Conservation (phyloP, 2,888 invertebrate species). For the Tillus elongatus region DNA sequence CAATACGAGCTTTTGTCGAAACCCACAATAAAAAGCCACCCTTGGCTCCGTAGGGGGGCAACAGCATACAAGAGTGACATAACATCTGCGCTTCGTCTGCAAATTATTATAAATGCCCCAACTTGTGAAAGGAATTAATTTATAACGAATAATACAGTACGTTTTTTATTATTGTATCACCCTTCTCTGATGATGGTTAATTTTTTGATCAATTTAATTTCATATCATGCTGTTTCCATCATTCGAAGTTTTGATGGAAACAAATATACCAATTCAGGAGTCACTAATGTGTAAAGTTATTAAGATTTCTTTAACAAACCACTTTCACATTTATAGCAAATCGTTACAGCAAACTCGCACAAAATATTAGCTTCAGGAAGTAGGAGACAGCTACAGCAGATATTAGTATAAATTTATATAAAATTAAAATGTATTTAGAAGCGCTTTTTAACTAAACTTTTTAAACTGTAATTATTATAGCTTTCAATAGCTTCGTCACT, state of each 20-base stretch:
- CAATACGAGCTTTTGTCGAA: constrained; percentile 31
- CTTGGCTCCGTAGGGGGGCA: constrained; percentile 30
- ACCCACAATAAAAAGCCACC: constrained; percentile 34
- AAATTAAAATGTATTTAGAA: too few species aligned
- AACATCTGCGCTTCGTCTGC: constrained; percentile 37
- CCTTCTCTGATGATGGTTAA: background rate
- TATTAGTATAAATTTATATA: too few species aligned
- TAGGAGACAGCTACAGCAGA: too few species aligned
- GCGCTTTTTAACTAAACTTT: too few species aligned
- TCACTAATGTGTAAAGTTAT: too few species aligned
- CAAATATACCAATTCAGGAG: constrained; percentile 1
- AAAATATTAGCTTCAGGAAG: too few species aligned
- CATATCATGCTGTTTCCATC: background rate
- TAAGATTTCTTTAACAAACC: too few species aligned
- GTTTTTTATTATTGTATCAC: constrained; percentile 12
- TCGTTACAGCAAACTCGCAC: too few species aligned
- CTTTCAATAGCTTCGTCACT: too few species aligned
- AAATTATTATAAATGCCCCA: constrained; percentile 34
- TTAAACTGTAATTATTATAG: too few species aligned
- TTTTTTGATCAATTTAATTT: constrained; percentile 1
- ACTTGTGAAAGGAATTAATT: constrained; percentile 26
- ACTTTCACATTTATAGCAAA: too few species aligned
- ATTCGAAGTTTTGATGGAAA: background rate
- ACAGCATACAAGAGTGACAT: constrained; percentile 35
- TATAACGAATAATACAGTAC: constrained; percentile 19